Evolutionary conservation across 1,140 invertebrate genomes (phyloP).

Genomic region (Oryctes rhinoceros): DNA sequence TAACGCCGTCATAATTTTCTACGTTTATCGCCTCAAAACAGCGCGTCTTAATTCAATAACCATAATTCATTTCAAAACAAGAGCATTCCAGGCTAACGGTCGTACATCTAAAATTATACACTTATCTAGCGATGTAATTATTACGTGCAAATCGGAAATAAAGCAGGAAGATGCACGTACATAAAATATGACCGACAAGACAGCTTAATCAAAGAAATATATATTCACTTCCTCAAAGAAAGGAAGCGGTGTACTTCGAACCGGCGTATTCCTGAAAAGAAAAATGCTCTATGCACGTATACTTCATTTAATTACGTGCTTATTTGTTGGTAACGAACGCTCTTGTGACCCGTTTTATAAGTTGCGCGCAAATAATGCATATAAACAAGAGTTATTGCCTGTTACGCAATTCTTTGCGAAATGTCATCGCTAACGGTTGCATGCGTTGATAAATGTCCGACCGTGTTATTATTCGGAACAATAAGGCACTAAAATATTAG

Average conservation of each 20-base stretch:
- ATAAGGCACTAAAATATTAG: constrained; percentile 6
- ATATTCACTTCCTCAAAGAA: background rate
- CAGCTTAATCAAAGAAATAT: background rate
- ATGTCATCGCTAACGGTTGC: background rate
- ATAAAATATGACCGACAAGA: background rate
- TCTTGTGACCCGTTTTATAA: background rate
- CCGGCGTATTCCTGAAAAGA: background rate
- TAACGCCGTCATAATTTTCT: background rate
- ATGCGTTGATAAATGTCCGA: background rate
- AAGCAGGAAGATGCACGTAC: background rate
- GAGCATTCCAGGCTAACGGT: background rate
- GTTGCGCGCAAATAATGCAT: constrained; percentile 1
- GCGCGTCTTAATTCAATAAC: background rate
- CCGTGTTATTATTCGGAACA: background rate
- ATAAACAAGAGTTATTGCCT: background rate
- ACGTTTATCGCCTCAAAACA: background rate
- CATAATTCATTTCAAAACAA: background rate
- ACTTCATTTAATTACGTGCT: background rate
- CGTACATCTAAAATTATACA: background rate
- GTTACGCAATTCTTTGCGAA: background rate
- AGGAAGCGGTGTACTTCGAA: background rate
- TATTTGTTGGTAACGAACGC: background rate
- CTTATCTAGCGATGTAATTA: background rate
- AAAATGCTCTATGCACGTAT: background rate
- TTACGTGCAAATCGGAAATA: background rate